These are phyloP conservation scores for Anarrhichthys ocellatus DNA, from an alignment of 2,113 vertebrate species.

Conservation along the genomic window DNA sequence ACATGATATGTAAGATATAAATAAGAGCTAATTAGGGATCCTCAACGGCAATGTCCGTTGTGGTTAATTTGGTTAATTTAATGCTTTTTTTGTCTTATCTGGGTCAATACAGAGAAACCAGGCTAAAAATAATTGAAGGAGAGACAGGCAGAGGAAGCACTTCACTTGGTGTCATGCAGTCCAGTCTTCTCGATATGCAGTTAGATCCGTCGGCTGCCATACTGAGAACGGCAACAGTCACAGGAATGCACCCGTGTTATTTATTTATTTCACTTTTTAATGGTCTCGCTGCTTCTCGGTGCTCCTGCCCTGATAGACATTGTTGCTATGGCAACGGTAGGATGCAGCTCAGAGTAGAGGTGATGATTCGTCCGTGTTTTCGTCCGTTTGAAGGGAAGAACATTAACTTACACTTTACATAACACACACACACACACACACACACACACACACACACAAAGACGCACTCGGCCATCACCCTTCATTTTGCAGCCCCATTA, in stretches of 20 bases:
- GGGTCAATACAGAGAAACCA: conserved; percentile 56
- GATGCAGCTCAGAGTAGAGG: conserved; percentile 58
- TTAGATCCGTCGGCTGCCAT: not conserved
- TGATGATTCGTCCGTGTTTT: conserved; percentile 47
- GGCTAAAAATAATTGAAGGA: conserved; percentile 60
- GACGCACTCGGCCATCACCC: not conserved
- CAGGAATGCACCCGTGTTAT: conserved; percentile 32
- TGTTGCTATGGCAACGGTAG: conserved; percentile 67
- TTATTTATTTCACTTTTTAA: conserved; percentile 48
- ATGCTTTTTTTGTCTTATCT: conserved; percentile 54
- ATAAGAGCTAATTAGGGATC: conserved; percentile 28
- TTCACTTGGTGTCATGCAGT: conserved; percentile 33
- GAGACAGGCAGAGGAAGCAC: not conserved
- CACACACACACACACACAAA: not conserved
- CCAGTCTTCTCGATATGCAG: conserved; percentile 13
- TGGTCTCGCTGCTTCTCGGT: conserved; percentile 30
- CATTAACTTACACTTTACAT: not conserved
- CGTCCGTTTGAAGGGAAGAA: not conserved
- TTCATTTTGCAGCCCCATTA: not conserved
- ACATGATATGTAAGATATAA: not conserved
- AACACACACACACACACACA: not conserved
- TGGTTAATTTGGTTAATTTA: conserved; percentile 48
- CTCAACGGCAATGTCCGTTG: not conserved
- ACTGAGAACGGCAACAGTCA: not conserved
- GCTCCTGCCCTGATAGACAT: conserved; percentile 1